Evolutionary conservation across 2,113 vertebrate genomes (phyloP), one percentile per base, ranked within the genome.

Genomic region (Rhea americana): DNA sequence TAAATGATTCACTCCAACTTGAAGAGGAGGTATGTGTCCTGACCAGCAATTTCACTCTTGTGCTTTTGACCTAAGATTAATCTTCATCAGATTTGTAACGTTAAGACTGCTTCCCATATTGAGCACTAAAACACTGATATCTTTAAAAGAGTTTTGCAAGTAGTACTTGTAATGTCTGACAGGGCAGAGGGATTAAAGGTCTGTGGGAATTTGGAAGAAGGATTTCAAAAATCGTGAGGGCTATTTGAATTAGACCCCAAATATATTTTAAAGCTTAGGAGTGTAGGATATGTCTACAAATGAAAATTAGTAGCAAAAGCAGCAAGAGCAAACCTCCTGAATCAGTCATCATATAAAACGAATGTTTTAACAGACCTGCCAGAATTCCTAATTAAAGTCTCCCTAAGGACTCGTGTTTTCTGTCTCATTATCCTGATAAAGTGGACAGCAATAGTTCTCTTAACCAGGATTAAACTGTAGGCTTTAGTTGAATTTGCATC

Each of bases 351-450:
- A 86, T 79, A 81, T 26, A 58, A n/a, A n/a, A n/a, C n/a, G n/a
- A n/a, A n/a, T n/a, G 53, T 90, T 91, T 88, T 53, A 94, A 90
- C 82, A 95, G 83, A 91, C 81, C 80, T 94, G 90, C 91, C 90
- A 90, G 87, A 88, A 58, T 62, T 81, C 88, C 93, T 89, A 94
- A 96, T 96, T 96, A 94, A 70, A 93, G 83, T 81, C 74, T 91
- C 95, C 95, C 95, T 63, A 59, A 59, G 81, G 95, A 96, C 48
- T 91, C 70, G 10, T 89, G 73, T 75, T 94, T 94, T 89, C 96
- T 93, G 7, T 87, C 95, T 96, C 96, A 90, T 96, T 96, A 96
- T 96, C 13, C 91, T 79, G 77, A 94, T 95, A 94, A 94, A 96
- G 90, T 95, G 91, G 95, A 96, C 96, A 95, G 88, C 90, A 95